These are phyloP conservation scores for Plemyria rubiginata DNA, from an alignment of 2,888 invertebrate species.

Conservation along the genomic window DNA sequence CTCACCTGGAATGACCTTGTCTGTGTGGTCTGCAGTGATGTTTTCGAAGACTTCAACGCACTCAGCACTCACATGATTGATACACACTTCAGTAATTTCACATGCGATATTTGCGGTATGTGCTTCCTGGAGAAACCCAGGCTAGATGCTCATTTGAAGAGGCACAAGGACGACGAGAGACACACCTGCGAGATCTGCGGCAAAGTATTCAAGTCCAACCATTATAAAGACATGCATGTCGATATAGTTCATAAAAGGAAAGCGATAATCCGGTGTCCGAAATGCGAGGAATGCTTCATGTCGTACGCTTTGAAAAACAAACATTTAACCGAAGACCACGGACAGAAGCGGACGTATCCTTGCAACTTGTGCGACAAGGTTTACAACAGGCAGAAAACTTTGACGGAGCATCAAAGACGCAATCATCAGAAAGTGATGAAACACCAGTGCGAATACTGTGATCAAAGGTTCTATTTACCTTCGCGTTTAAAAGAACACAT, in stretches of 20 bases:
- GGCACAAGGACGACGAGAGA: constrained; percentile 79
- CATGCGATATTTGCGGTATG: constrained; percentile 75
- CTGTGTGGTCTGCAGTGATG: constrained; percentile 75
- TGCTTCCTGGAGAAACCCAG: constrained; percentile 79
- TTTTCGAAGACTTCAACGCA: constrained; percentile 74
- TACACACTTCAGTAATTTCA: constrained; percentile 72
- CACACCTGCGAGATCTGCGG: constrained; percentile 82
- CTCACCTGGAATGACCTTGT: constrained; percentile 76
- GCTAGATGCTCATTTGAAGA: constrained; percentile 75
- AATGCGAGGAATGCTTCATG: constrained; percentile 79
- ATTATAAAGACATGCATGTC: constrained; percentile 78
- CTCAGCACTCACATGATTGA: constrained; percentile 77
- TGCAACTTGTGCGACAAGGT: constrained; percentile 79
- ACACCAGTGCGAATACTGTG: constrained; percentile 83
- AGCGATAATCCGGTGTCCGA: constrained; percentile 72
- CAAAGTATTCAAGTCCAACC: constrained; percentile 75
- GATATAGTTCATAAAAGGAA: constrained; percentile 78
- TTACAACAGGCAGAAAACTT: constrained; percentile 74
- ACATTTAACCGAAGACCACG: constrained; percentile 74
- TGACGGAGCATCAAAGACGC: constrained; percentile 73
- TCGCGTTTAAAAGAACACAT: constrained; percentile 79
- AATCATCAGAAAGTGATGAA: constrained; percentile 77
- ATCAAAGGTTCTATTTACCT: constrained; percentile 79
- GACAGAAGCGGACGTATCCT: constrained; percentile 73
- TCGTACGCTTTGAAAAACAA: constrained; percentile 75